Conservation (phyloP, 2,888 invertebrate species). For the Scaptodrosophila latifasciaeformis region DNA sequence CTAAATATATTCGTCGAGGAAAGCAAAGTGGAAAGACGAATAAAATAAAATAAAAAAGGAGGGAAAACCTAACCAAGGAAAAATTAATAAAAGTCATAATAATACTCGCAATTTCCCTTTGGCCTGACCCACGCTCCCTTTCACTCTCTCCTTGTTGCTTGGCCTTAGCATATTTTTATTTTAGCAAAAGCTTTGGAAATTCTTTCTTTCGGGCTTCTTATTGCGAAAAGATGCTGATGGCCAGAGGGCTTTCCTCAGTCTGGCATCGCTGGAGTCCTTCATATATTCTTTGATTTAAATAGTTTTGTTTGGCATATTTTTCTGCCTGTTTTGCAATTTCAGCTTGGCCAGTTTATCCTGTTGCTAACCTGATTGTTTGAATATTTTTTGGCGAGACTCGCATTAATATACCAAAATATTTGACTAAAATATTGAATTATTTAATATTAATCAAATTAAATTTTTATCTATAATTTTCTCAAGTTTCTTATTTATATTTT, state of each 20-base stretch:
- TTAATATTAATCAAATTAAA: no score
- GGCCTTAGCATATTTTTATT: slow-evolving; percentile 32
- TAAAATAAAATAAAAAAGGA: slow-evolving; percentile 12
- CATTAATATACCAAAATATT: no score
- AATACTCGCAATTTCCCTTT: slow-evolving; percentile 67
- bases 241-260: background rate
- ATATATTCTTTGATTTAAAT: slow-evolving; percentile 47
- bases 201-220: background rate
- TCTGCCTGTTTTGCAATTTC: background rate
- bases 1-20: background rate
- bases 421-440: no score
- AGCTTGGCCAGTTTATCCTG: no score
- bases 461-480: no score
- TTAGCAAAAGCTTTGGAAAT: background rate
- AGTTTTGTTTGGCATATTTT: slow-evolving; percentile 47
- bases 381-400: no score
- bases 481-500: no score
- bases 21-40: slow-evolving; percentile 9
- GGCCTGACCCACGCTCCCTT: slow-evolving; percentile 25
- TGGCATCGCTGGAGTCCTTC: slow-evolving; percentile 4
- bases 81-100: slow-evolving; percentile 67
- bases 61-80: slow-evolving; percentile 30
- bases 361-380: no score
- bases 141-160: no score
- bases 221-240: slow-evolving; percentile 21